Base-by-base conservation (phyloP, 2,888 invertebrate genomes). In the Drosophila melanosoma region DNA sequence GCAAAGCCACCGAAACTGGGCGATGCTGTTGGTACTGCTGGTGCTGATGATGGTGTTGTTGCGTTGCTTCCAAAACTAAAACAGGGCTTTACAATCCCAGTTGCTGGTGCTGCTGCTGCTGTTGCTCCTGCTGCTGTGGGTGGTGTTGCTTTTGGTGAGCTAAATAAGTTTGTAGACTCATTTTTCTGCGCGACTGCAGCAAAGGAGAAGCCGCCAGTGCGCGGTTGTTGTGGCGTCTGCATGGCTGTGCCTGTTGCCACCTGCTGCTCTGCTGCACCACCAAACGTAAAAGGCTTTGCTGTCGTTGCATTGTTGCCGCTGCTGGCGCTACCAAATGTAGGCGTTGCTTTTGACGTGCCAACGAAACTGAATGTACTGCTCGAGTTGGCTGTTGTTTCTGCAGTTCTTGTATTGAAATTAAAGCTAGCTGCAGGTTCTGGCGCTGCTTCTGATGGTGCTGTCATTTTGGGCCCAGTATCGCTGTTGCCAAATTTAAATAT, bases 121-220 rank as follows among this genome's bases (percentile, higher is more conserved):
- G 20, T 38, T 23, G 61, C 29, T 20, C 20, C 23, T 17, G 17
- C 26, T 54, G 54, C 36, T 17, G 54, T 11, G 11, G 36, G 7
- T 15, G 23, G 26, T 7, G 61, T 26, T 20, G 49, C 32, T 38
- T 54, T 10, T 32, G 69, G 61, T 15, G 73, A 40, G 20, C 78
- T 75, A 69, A 90, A 87, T 6, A 81, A 56, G 51, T 77, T 84
- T 38, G 67, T 63, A 1, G 83, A 29, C 7, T 79, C 62, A 20
- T 33, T 68, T 54, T 71, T 59, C 73, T 77, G 52, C 23, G 69
- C 36, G 8, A 64, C 67, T 11, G 67, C 58, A 17, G 56, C 63
- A 79, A 77, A 81, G 8, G 81, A 74, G 40, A 83, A 83, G 1
- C 87, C 84, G 6, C 89, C 83, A n/a, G 53, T 20, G 57, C 32